These are phyloP conservation scores for Phalloptychus januarius DNA, from an alignment of 2,797 vertebrate genomes.

Conservation along the genomic window DNA sequence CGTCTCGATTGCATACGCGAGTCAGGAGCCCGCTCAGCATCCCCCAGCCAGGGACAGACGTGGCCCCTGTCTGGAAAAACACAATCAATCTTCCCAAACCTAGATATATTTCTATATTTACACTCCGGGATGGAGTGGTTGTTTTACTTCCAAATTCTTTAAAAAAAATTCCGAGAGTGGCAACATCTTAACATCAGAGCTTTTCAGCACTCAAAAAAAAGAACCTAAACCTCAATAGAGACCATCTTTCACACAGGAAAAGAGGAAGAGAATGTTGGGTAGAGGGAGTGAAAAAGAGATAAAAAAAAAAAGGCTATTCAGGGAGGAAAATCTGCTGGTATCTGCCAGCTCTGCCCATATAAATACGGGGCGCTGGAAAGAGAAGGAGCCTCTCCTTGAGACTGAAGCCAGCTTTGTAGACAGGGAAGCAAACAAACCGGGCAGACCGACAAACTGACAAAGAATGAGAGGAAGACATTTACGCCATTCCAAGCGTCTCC, in stretches of 20 bases:
- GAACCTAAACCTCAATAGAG: constrained; percentile 24
- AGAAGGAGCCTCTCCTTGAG: constrained; percentile 54
- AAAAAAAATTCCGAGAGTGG: constrained; percentile 18
- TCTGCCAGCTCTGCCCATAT: constrained; percentile 47
- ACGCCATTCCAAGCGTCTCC: constrained; percentile 41
- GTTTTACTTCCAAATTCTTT: constrained; percentile 21
- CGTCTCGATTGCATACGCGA: constrained; percentile 64
- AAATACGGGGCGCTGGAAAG: constrained; percentile 32
- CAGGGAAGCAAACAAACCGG: constrained; percentile 38
- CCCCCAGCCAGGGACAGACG: constrained; percentile 42
- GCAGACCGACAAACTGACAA: constrained; percentile 35
- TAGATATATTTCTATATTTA: constrained; percentile 7
- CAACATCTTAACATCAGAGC: constrained; percentile 47
- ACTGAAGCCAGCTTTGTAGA: constrained; percentile 53
- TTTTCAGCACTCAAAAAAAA: constrained; percentile 18
- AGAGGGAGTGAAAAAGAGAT: constrained; percentile 46
- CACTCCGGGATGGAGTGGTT: not conserved
- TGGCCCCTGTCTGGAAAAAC: constrained; percentile 47
- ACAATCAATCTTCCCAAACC: constrained; percentile 16
- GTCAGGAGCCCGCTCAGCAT: constrained; percentile 37
- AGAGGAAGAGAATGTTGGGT: constrained; percentile 41
- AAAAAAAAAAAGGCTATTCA: constrained; percentile 53
- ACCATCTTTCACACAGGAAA: constrained; percentile 36
- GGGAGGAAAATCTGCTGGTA: constrained; percentile 44
- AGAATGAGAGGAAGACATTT: constrained; percentile 31